These are phyloP conservation scores for Caenorhabditis elegans DNA, from an alignment of 1,140 invertebrate species.

Conservation along the genomic window WBcel235 BX284606.5:13056501-13057000, in stretches of 20 bases:
- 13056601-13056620: not conserved
- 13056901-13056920: not conserved
- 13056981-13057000: slow-evolving; percentile 31
- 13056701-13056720: slow-evolving; percentile 8
- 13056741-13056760: not conserved
- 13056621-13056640: not conserved
- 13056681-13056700: slow-evolving; percentile 14
- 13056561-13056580: slow-evolving; percentile 24
- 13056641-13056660: slow-evolving; percentile 23
- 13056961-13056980: slow-evolving; percentile 31
- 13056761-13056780: not conserved
- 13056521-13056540: not conserved
- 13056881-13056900: not conserved
- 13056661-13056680: not conserved
- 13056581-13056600: no score
- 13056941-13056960: slow-evolving; percentile 39
- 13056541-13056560: not conserved
- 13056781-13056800: slow-evolving; percentile 14
- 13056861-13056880: slow-evolving; percentile 41
- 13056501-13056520: not conserved
- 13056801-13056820: slow-evolving; percentile 27
- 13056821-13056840: slow-evolving; percentile 29
- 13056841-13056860: slow-evolving; percentile 22
- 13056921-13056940: not conserved
- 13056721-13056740: not conserved